These are phyloP conservation scores for Mobula birostris DNA, from an alignment of 2,113 vertebrate species.

Conservation along the genomic window DNA sequence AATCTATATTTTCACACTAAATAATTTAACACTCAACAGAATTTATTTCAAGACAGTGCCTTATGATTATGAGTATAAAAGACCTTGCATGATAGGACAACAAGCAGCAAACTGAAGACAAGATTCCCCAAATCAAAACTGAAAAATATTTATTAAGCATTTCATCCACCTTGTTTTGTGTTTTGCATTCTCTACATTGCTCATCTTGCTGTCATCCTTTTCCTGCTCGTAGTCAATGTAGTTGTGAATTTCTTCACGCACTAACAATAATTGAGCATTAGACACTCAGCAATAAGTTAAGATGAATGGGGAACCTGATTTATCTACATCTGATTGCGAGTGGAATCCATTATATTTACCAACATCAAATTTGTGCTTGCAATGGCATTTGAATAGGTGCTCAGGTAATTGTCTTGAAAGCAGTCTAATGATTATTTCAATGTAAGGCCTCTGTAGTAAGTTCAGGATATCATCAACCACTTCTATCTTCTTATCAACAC, in stretches of 20 bases:
- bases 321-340: neutral
- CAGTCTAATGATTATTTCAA: too few species aligned
- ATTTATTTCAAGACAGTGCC: neutral
- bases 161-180: neutral
- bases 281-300: neutral
- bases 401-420: neutral
- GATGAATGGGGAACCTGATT: neutral
- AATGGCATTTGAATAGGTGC: neutral
- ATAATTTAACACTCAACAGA: too few species aligned
- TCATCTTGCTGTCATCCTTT: neutral
- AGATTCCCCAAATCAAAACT: neutral
- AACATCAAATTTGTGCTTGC: neutral
- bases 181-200: neutral
- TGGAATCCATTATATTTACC: neutral
- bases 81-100: neutral
- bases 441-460: neutral
- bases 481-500: too few species aligned
- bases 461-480: neutral
- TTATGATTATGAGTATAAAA: neutral
- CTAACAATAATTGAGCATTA: neutral
- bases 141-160: neutral
- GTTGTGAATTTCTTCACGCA: neutral
- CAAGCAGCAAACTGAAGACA: neutral
- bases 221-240: neutral
- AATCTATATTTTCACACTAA: neutral